A percentile compares a stretch with the other conserved stretches of the same genome.
These are phyloP conservation scores for Rafetus swinhoei DNA, from an alignment of 2,113 vertebrate species.

Conservation along the genomic window DNA sequence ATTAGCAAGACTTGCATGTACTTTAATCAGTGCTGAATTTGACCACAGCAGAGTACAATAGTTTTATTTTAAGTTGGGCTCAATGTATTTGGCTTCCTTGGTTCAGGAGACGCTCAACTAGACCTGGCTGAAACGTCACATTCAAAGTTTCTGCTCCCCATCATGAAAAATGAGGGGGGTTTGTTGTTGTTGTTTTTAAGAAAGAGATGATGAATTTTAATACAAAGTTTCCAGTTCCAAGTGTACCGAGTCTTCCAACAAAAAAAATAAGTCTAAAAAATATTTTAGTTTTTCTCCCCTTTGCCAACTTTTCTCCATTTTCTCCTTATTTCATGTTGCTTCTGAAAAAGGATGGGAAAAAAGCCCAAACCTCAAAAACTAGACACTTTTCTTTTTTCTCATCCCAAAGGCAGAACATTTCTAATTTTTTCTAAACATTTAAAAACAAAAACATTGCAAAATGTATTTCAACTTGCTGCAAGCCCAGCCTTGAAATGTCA, in stretches of 20 bases:
- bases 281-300: not conserved
- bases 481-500: not conserved
- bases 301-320: not conserved
- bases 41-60: not conserved
- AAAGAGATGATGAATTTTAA: not conserved
- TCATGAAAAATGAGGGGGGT: fast-evolving
- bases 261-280: not conserved
- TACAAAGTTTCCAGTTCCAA: not conserved
- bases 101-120: not conserved
- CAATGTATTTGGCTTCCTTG: not conserved
- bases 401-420: not conserved
- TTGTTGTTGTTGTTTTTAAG: too few species aligned
- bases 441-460: not conserved
- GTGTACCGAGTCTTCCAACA: not conserved
- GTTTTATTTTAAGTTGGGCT: not conserved
- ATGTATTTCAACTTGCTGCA: not conserved
- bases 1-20: not conserved
- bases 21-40: not conserved
- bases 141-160: not conserved
- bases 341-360: not conserved
- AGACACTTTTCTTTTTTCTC: not conserved
- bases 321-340: not conserved
- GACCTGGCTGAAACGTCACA: not conserved
- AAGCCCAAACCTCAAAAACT: not conserved
- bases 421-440: not conserved